Conservation (phyloP, 1,140 invertebrate genomes). For the Luehdorfia chinensis region DNA sequence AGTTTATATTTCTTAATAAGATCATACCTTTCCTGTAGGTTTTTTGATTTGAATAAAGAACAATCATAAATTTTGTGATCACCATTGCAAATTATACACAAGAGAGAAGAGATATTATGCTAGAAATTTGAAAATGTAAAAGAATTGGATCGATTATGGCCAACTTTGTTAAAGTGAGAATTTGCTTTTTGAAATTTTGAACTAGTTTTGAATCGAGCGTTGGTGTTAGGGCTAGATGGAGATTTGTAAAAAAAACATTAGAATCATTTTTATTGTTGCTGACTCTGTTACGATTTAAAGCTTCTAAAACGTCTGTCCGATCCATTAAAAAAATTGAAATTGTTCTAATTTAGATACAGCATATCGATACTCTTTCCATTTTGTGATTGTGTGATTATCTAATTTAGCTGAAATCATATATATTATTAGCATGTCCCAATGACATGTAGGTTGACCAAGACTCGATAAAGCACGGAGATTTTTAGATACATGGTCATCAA, state of each 20-base stretch:
- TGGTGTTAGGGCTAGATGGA: background rate
- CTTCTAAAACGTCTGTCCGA: conserved; percentile 22
- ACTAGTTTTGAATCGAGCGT: no score
- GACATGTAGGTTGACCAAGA: conserved; percentile 30
- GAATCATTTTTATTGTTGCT: background rate
- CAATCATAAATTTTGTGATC: conserved; percentile 32
- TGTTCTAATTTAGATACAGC: conserved; percentile 22
- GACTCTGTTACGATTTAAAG: background rate
- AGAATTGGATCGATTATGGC: background rate
- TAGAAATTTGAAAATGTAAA: conserved; percentile 8
- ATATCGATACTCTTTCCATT: conserved; percentile 31
- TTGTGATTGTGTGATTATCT: conserved; percentile 24
- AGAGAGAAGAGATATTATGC: conserved; percentile 20
- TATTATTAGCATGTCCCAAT: conserved; percentile 36
- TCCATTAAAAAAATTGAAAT: conserved; percentile 29
- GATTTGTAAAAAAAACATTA: no score
- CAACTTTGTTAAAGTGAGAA: background rate
- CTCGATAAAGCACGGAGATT: conserved; percentile 31
- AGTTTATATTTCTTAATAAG: conserved; percentile 23
- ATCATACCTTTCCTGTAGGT: conserved; percentile 16
- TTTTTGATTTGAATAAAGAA: conserved; percentile 21
- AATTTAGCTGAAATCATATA: conserved; percentile 36
- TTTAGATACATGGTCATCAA: conserved; percentile 36
- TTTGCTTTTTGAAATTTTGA: no score
- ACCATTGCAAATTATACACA: conserved; percentile 25